Conservation (phyloP, 2,113 vertebrate species). For the Pseudopipra pipra region DNA sequence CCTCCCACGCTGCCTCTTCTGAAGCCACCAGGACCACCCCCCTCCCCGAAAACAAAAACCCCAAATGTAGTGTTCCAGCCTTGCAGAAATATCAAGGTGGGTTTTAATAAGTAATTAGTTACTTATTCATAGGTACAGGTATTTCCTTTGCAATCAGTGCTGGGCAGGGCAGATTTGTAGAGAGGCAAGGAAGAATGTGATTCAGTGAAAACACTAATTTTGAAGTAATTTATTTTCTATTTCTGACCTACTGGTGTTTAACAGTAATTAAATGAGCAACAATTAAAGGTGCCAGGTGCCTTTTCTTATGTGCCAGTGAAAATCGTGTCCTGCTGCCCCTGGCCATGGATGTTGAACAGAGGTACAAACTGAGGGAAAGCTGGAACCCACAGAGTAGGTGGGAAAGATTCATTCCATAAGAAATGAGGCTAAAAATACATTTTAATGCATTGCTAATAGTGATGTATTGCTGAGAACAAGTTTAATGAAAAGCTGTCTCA, state of each 20-base stretch:
- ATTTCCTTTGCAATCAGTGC: background rate
- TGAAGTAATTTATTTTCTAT: background rate
- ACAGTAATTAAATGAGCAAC: background rate
- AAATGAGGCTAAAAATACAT: slow-evolving; percentile 36
- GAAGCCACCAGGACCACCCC: background rate
- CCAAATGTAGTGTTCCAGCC: background rate
- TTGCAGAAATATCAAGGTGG: background rate
- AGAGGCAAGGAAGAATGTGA: background rate
- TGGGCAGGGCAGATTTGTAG: background rate
- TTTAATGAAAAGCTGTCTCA: slow-evolving; percentile 20
- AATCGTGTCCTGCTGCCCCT: background rate
- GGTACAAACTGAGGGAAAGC: background rate
- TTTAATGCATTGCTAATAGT: background rate
- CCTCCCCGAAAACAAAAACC: background rate
- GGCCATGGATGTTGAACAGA: accelerated
- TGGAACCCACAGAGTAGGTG: background rate
- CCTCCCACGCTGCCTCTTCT: background rate
- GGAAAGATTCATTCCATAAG: background rate
- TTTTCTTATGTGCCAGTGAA: background rate
- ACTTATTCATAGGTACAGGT: background rate
- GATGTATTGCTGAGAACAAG: slow-evolving; percentile 1
- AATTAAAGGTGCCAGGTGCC: background rate
- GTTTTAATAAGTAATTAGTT: background rate
- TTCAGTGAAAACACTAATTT: background rate
- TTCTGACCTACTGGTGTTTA: background rate